These are phyloP conservation scores for Poecilia gillii DNA, from an alignment of 2,797 vertebrate genomes.

Conservation along the genomic window DNA sequence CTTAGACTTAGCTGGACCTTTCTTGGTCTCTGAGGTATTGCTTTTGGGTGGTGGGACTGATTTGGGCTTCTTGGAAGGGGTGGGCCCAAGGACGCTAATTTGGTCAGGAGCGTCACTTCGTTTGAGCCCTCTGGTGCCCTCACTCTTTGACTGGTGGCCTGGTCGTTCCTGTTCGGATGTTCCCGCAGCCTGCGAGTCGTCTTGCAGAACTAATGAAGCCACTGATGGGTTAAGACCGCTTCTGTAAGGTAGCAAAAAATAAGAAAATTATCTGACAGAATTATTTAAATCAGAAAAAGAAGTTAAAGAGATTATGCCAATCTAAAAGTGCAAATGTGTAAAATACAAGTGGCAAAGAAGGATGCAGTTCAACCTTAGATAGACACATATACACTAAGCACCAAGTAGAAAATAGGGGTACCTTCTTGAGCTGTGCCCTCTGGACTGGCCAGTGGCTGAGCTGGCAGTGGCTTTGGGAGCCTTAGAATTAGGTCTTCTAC, in stretches of 20 bases:
- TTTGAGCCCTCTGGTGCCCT: slow-evolving; percentile 92
- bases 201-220: slow-evolving; percentile 90
- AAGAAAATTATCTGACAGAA: slow-evolving; percentile 46
- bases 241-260: slow-evolving; percentile 78
- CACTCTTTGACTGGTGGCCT: slow-evolving; percentile 91
- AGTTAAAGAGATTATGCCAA: slow-evolving; percentile 33
- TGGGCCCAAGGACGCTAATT: slow-evolving; percentile 90
- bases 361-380: slow-evolving; percentile 35
- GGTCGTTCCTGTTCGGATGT: slow-evolving; percentile 92
- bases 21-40: slow-evolving; percentile 85
- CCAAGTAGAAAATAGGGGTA: slow-evolving; percentile 84
- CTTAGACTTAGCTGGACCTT: slow-evolving; percentile 87
- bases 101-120: slow-evolving; percentile 94
- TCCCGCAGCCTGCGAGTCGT: slow-evolving; percentile 90
- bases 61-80: slow-evolving; percentile 95
- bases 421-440: slow-evolving; percentile 99
- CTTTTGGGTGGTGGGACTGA: slow-evolving; percentile 80
- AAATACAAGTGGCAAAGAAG: slow-evolving; percentile 12
- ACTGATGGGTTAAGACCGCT: slow-evolving; percentile 91
- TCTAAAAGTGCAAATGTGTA: slow-evolving; percentile 20
- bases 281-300: neutral
- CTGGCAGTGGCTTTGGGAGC: slow-evolving; percentile 98
- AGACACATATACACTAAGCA: slow-evolving; percentile 62
- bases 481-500: slow-evolving; percentile 98
- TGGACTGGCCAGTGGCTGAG: slow-evolving; percentile 95